Evolutionary conservation across 1,140 invertebrate species (phyloP), one percentile per base, ranked within the genome.

Genomic region (Macrocentrus cingulum): DNA sequence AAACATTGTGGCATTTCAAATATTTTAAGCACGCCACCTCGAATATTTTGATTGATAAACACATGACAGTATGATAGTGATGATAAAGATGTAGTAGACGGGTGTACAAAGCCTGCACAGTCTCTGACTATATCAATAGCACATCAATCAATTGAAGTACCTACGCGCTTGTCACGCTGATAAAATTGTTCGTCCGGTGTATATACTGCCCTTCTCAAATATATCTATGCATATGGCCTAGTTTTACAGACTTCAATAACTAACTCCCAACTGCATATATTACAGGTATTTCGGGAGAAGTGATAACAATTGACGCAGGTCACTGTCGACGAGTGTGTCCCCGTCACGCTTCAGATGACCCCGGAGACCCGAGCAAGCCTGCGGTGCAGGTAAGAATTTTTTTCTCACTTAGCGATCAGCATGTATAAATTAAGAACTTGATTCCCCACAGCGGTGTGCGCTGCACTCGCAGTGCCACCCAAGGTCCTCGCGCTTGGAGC

Each of bases 371-470:
- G 1, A 76, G 75, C 54, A 70, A 70, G 44, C 76, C 77, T 15
- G 74, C 70, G 1, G 71, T 79, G 16, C 69, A 76, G 70, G 76
- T 77, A 66, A 19, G 23, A 39, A 7, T 7, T 7, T 34, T 7
- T 11, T 34, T 34, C 29, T 11, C 29, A 34, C 11, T n/a, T n/a
- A n/a, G n/a, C n/a, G n/a, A n/a, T n/a, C n/a, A n/a, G n/a, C n/a
- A n/a, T n/a, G n/a, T n/a, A n/a, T n/a, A n/a, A n/a, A n/a, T n/a
- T n/a, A n/a, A n/a, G n/a, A n/a, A n/a, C n/a, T n/a, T n/a, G n/a
- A n/a, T n/a, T n/a, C n/a, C n/a, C n/a, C n/a, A n/a, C 25, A 81
- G 77, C 75, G 71, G 65, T 81, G 80, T 55, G 70, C 70, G 5
- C 56, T 64, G 41, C 72, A 75, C 4, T 72, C 57, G 8, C 68